Base-by-base conservation (phyloP, 2,113 vertebrate species). In the Myiozetetes cayanensis region DNA sequence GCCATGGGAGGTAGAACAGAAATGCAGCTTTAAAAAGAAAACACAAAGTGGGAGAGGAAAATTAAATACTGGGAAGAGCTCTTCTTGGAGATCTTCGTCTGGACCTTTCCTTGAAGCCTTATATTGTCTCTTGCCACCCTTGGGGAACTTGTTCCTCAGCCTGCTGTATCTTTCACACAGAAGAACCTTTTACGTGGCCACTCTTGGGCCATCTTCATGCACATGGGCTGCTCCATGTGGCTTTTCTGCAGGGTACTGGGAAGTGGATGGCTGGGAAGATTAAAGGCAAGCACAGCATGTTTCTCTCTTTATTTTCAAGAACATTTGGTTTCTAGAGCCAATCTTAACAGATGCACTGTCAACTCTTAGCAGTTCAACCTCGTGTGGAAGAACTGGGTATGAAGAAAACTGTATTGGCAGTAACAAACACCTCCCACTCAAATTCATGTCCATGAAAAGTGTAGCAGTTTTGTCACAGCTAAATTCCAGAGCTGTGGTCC, bases 301-400 rank as follows among this genome's bases (percentile, higher is more conserved):
- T 94, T 91, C 52, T 74, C 14, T 31, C n/a, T 80, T 7, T 70
- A 12, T 67, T 83, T 89, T 86, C 78, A 77, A 88, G 91, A 96
- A 86, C 79, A 30, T 74, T 96, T 83, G 63, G 59, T 94, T 94
- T 96, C 75, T 88, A 49, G 68, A 94, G 88, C 75, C 78, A 86
- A 19, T 88, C 68, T 59, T 67, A 86, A 92, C 95, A 94, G 95
- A 96, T 92, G 91, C 59, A 78, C 92, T 93, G 91, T 96, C 90
- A 93, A 55, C 0, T 9, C 90, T 84, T 76, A 83, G 44, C 27
- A 0, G 81, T 83, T 87, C 91, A 74, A 39, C 82, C 85, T 95
- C 50, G 14, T 63, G 67, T 77, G 71, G 81, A 96, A 91, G 91
- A 94, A 43, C 59, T 31, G 59, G 44, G 44, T 55, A 73, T 50